A percentile compares a stretch with the other conserved stretches of the same genome.
These are phyloP conservation scores for Thamnophis elegans DNA, from an alignment of 2,797 vertebrate genomes.

Conservation along the genomic window DNA sequence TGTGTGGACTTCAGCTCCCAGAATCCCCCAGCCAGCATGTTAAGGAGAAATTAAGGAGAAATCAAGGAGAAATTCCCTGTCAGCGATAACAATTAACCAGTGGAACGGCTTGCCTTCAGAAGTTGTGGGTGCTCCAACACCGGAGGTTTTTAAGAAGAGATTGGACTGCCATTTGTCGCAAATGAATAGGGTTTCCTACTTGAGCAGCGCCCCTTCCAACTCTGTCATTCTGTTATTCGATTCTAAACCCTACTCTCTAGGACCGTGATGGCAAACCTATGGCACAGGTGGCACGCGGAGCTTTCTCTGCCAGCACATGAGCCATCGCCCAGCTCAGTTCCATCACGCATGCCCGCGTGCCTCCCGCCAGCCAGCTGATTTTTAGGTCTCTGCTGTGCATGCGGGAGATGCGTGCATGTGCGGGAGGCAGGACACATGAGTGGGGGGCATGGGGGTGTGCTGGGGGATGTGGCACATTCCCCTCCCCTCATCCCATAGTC, in stretches of 20 bases:
- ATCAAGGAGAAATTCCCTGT: neutral
- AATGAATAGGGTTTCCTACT: neutral
- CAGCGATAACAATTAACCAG: neutral
- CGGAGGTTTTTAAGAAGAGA: neutral
- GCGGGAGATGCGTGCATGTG: too few relatives aligned
- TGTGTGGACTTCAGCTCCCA: neutral
- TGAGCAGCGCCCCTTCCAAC: neutral
- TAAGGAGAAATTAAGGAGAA: neutral
- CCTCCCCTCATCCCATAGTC: too few relatives aligned
- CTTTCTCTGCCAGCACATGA: too few relatives aligned
- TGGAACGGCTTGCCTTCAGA: neutral
- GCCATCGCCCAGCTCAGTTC: too few relatives aligned
- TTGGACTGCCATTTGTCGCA: neutral
- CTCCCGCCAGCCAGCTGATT: too few relatives aligned
- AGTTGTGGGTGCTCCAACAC: neutral
- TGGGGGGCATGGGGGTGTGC: too few relatives aligned
- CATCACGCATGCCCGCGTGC: too few relatives aligned
- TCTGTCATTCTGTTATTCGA: neutral
- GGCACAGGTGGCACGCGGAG: too few relatives aligned
- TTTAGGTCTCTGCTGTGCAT: too few relatives aligned
- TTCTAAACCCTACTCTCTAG: neutral
- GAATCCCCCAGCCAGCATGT: neutral
- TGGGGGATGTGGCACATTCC: too few relatives aligned
- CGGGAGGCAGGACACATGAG: too few relatives aligned
- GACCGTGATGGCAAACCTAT: too few relatives aligned